Base-by-base conservation (phyloP, 2,113 vertebrate genomes). In the Pan paniscus region DNA sequence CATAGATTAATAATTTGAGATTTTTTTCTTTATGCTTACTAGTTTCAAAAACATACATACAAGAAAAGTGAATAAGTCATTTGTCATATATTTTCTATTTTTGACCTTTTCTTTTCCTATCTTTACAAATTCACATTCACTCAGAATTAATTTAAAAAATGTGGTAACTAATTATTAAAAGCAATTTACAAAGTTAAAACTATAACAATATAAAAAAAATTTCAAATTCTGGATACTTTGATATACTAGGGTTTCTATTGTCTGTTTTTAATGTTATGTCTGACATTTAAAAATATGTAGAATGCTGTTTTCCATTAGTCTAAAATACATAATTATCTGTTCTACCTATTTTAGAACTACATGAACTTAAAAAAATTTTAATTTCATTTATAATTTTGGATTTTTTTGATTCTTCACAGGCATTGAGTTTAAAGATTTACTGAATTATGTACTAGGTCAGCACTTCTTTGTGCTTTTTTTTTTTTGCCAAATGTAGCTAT, bases 321-420 rank as follows among this genome's bases (percentile, higher is more conserved):
- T 93, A 89, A 75, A 55, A 43, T 78, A 30, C 0, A 17, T 83
- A 52, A 64, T 67, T 78, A 0, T 89, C 87, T 32, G 2, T 12
- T 81, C 93, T 76, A 57, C 12, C 6, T 78, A 30, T 85, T 94
- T 88, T 81, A 83, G 76, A 91, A 94, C 70, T 94, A 73, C 22
- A 70, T 83, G 14, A 81, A 57, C 0, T 82, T 91, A 93, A 68
- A 93, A 97, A 70, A 82, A 46, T 13, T 94, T 55, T 38, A 73
- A 96, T 89, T 96, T 94, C 22, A 95, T 52, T 86, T 79, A 72
- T 43, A 94, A 40, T 72, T 97, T 91, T 92, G 80, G 0, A 76
- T 3, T 68, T 73, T 85, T 85, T 46, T 43, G 43, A 43, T 76
- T 90, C 4, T 86, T 89, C n/a, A 89, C 1, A 64, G 6, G 1